Base-by-base conservation (phyloP, 2,113 vertebrate species). In the Peromyscus californicus region DNA sequence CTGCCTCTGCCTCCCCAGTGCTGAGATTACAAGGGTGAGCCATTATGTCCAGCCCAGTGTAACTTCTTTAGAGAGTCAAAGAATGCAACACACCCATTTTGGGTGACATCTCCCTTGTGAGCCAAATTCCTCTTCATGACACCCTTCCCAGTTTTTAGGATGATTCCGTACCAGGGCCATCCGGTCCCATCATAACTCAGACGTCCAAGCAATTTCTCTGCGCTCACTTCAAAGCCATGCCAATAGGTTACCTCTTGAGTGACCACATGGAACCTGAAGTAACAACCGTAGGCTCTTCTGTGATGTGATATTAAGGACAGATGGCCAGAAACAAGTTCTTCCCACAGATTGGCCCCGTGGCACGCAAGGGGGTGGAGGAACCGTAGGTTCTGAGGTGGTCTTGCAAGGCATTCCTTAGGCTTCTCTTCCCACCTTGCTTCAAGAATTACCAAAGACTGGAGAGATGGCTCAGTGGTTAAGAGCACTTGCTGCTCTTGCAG, bases 361-460 rank as follows among this genome's bases (percentile, higher is more conserved):
- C 24, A 24, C 13, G 11, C 12, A 0, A 17, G 15, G n/a, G 57
- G 22, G 9, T 3, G 45, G 61, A 45, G 61, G 26, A 21, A 39
- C 36, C 11, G 0, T 10, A 48, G 72, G 59, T 54, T 7, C 45
- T 12, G 33, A 85, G 36, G 33, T 51, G 8, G 9, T 5, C 59
- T 0, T 0, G 0, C 0, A 0, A 42, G 48, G n/a, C 17, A 0
- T 16, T 45, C 48, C 39, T 42, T 10, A 48, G 85, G 51, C 6
- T 51, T 31, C 67, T 75, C 85, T 54, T 11, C 21, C 33, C n/a
- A 4, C 16, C 57, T 26, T 5, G 39, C 15, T 75, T 29, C 57
- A 79, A 90, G 45, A 11, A 89, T 42, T 15, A 31, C 15, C 19
- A 59, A 24, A 59, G 51, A 2, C 54, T 59, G 79, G 51, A 13